A percentile compares a stretch with the other conserved stretches of the same genome.
Conservation (phyloP, 2,888 invertebrate species). For the Allolobophora icterica region DNA sequence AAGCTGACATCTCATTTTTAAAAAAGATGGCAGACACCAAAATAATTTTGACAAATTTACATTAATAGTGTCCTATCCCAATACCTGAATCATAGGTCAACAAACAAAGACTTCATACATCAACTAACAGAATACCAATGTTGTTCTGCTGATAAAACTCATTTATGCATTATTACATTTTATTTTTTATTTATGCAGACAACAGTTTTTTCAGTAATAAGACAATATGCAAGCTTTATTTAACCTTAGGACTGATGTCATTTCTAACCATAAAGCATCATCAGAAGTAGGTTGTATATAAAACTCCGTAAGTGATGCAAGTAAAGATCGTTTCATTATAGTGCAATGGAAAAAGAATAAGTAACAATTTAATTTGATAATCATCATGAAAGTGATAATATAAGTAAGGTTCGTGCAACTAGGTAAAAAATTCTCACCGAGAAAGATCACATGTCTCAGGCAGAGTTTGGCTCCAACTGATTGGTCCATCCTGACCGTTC, state of each 20-base stretch:
- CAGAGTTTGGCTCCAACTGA: background rate
- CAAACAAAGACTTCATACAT: background rate
- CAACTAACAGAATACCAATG: background rate
- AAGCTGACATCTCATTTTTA: too few relatives aligned
- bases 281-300: background rate
- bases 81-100: too few relatives aligned
- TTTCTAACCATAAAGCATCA: background rate
- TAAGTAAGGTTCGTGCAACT: background rate
- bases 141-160: background rate
- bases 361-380: background rate
- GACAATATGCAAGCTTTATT: too few relatives aligned
- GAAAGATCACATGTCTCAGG: background rate
- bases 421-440: background rate
- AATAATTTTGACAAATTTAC: background rate
- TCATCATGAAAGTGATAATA: background rate
- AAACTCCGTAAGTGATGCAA: background rate
- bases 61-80: background rate
- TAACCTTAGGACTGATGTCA: background rate
- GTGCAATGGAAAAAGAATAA: background rate
- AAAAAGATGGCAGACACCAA: background rate
- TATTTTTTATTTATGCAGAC: background rate
- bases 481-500: background rate
- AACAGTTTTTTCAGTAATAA: too few relatives aligned
- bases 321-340: background rate
- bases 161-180: background rate